Conservation (phyloP, 2,113 vertebrate species). For the Coptodon rendalli region DNA sequence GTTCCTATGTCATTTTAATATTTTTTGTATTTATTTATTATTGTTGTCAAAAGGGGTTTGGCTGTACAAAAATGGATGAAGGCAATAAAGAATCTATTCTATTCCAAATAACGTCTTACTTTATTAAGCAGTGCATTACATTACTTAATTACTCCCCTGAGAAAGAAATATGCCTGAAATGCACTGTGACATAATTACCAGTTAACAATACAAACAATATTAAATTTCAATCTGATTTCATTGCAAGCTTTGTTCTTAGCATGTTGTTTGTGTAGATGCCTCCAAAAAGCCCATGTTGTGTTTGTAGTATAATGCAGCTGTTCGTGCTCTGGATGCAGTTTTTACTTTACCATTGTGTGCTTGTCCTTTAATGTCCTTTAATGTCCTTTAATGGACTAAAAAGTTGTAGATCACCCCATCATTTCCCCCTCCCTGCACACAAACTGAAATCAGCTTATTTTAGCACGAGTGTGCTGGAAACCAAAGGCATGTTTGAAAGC, state of each 20-base stretch:
- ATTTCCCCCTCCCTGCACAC: not conserved
- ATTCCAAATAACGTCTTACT: not conserved
- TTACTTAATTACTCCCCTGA: not conserved
- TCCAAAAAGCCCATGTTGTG: not conserved
- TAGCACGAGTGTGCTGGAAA: not conserved
- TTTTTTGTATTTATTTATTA: not conserved
- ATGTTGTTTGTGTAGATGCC: not conserved
- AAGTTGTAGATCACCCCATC: not conserved
- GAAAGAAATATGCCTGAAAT: not conserved
- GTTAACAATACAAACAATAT: not conserved
- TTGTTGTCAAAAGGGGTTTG: not conserved
- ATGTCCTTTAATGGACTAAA: not conserved
- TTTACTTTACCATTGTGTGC: not conserved
- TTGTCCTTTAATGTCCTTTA: not conserved
- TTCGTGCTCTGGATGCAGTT: not conserved
- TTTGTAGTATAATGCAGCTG: not conserved
- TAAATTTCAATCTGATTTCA: not conserved
- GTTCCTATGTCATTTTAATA: not conserved
- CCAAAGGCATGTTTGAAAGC: not conserved
- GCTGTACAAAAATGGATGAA: fast-evolving
- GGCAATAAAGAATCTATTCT: not conserved
- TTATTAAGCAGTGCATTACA: not conserved
- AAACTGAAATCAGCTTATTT: not conserved
- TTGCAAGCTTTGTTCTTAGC: not conserved
- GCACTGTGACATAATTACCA: not conserved